These are phyloP conservation scores for Pionites leucogaster DNA, from an alignment of 2,113 vertebrate species.

Conservation along the genomic window DNA sequence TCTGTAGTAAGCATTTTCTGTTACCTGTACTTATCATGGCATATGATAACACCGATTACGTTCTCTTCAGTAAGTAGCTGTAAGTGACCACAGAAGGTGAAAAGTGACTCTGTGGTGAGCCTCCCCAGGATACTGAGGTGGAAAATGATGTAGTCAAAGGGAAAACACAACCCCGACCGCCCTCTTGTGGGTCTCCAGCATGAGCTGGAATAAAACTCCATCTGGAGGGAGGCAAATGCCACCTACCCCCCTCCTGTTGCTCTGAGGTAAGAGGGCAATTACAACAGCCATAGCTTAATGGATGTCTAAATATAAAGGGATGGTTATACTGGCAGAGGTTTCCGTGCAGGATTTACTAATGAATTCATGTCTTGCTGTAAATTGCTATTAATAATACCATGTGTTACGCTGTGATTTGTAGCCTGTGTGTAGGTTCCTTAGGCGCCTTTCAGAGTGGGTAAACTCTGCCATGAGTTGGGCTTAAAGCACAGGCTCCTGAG, in stretches of 20 bases:
- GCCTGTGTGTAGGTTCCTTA: background rate
- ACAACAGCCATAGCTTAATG: fast-evolving
- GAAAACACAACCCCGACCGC: constrained; percentile 36
- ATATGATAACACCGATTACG: background rate
- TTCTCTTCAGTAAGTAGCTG: background rate
- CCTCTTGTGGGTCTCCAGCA: constrained; percentile 57
- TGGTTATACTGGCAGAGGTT: background rate
- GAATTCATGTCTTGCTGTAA: background rate
- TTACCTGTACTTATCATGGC: background rate
- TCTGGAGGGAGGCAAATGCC: background rate
- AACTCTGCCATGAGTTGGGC: fast-evolving
- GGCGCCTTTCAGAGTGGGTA: background rate
- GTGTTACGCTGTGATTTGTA: background rate
- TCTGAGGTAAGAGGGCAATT: fast-evolving
- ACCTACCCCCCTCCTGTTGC: background rate
- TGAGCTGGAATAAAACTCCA: background rate
- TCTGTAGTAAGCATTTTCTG: background rate
- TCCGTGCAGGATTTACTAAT: background rate
- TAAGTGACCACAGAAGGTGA: background rate
- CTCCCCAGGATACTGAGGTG: background rate
- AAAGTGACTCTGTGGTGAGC: background rate
- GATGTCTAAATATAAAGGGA: no score
- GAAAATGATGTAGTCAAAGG: background rate
- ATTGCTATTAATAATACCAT: background rate
- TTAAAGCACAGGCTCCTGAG: background rate